Evolutionary conservation across 2,888 invertebrate species (phyloP), one percentile per base, ranked within the genome.

Genomic region (Hirudinaria manillensis): DNA sequence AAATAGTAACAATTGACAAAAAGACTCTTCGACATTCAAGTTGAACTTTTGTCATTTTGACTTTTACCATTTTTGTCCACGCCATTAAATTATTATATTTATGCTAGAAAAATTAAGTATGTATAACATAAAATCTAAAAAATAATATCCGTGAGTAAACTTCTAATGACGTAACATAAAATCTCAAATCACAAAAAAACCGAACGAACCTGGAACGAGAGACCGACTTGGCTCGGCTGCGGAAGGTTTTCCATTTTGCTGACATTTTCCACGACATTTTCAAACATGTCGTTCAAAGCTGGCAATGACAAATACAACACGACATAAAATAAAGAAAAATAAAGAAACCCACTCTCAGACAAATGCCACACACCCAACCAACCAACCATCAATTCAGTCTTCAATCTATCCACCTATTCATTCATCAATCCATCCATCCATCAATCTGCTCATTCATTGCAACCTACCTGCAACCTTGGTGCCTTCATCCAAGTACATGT

Each of bases 401-500:
- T 21, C 53, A 53, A 21, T 13, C 21, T 53, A 21, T 53, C 21
- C 21, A n/a, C n/a, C n/a, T n/a, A n/a, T n/a, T n/a, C n/a, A n/a
- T n/a, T n/a, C n/a, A n/a, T n/a, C n/a, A n/a, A n/a, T n/a, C n/a
- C n/a, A n/a, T n/a, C n/a, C n/a, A n/a, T n/a, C n/a, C n/a, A n/a
- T n/a, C n/a, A n/a, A n/a, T n/a, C n/a, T n/a, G n/a, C n/a, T n/a
- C n/a, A n/a, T n/a, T n/a, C n/a, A n/a, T n/a, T n/a, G n/a, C n/a
- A n/a, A 45, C 45, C 13, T 16, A 83, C 84, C 82, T 45, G 80
- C 80, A n/a, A 86, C 85, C 79, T 86, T 86, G 38, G 85, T 86
- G 13, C 85, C 79, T 68, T 87, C 80, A 73, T 87, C 86, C 81
- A 88, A 88, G 80, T 87, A 88, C 89, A 89, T 89, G 81, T 87